Evolutionary conservation across 2,113 vertebrate genomes (phyloP), one percentile per base, ranked within the genome.

Genomic region (Catharus fuscescens): DNA sequence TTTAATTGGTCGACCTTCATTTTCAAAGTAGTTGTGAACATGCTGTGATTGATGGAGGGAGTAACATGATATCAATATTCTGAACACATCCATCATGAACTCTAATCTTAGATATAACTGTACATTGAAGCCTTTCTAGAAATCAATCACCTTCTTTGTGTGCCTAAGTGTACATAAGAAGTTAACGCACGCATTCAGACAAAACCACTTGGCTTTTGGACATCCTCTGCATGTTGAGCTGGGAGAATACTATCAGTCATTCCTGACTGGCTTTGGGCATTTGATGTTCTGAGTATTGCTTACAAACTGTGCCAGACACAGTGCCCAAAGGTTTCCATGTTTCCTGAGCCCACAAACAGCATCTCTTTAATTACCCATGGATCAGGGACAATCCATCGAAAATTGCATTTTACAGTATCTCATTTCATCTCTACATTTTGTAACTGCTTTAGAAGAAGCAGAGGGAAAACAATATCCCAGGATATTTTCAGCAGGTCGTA

Each of bases 1-100:
- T 95, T 90, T 45, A 92, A 90, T 64, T 52, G 38, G 42, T n/a
- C 38, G 29, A 90, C 21, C 45, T 73, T 70, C 14, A 54, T 88
- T 94, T 88, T 52, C 88, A 70, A 73, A 86, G 67, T 17, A 66
- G 82, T 13, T 85, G 72, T 44, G 54, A 86, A 60, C 80, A 19
- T 1, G 1, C 32, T 44, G 12, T 82, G 81, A 94, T 48, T 77
- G 87, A 94, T 77, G 84, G 73, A 15, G n/a, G 42, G 31, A 69
- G 85, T 92, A 95, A 95, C 34, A 5, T 24, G 85, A 95, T 90
- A 74, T 66, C 74, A 53, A 83, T 90, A 86, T 93, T 86, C 79
- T 83, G 62, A n/a, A 86, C 60, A 5, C 52, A 92, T 96, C 81
- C 66, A 60, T 94, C 87, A 78, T 0, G 67, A 88, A 15, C 80